Evolutionary conservation across 2,797 vertebrate genomes (phyloP), one percentile per base, ranked within the genome.

Genomic region (Zalophus californianus): DNA sequence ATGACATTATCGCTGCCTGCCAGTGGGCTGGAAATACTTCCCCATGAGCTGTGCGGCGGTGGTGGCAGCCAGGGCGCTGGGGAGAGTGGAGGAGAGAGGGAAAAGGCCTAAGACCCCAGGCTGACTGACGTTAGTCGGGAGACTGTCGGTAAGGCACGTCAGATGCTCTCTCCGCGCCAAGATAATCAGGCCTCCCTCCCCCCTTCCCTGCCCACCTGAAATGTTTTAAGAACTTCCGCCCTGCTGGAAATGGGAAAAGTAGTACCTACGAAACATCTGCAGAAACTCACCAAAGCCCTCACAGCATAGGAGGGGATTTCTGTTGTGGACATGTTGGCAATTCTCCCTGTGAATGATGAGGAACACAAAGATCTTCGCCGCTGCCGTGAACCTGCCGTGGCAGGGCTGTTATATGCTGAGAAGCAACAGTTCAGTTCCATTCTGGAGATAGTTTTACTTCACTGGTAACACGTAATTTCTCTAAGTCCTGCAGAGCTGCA

Each of bases 401-500:
- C 90, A 2, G 25, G 20, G 60, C 25, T 82, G 60, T 78, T 80
- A 27, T 8, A 86, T 79, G 52, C 90, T 23, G 68, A 95, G 93
- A 91, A 66, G 90, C 88, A 92, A 44, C 75, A 44, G 91, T 91
- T 96, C 72, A 44, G 23, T 93, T 80, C 88, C 97, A 94, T 87
- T 86, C 35, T 23, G 4, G 95, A 97, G 93, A 96, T 66, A 64
- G 96, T 86, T 96, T 95, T 84, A 87, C 94, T 97, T 97, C 97
- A 48, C 94, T 94, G 91, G 88, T 50, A 94, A 94, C 92, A 91
- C 94, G 94, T 91, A 82, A 95, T 98, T 96, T 95, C 95, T 95
- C 86, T 50, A 88, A 97, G 94, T 87, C 97, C 94, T 0, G 1
- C 44, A 48, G 92, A 85, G 64, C 95, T 87, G 87, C 48, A 78